These are phyloP conservation scores for Plodia interpunctella DNA, from an alignment of 1,140 invertebrate species.

Conservation along the genomic window DNA sequence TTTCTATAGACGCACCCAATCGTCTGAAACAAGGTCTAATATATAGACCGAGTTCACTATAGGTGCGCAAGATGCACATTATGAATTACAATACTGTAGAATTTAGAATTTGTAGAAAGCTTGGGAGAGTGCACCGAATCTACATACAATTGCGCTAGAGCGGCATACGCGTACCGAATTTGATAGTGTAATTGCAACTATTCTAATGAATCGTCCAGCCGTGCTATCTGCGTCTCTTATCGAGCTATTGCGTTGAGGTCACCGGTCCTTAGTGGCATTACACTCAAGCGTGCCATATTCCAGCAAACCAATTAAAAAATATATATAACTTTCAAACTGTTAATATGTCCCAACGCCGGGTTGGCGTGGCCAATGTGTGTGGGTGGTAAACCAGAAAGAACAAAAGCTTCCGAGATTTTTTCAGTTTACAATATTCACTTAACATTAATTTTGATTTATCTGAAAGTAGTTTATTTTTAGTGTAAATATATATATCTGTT, in stretches of 20 bases:
- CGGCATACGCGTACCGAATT: not conserved
- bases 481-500: no score
- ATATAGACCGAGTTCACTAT: conserved; percentile 66
- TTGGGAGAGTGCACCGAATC: conserved; percentile 36
- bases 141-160: conserved; percentile 37
- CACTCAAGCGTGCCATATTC: not conserved
- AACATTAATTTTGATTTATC: no score
- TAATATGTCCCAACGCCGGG: no score
- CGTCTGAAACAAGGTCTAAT: conserved; percentile 63
- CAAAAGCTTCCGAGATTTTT: no score
- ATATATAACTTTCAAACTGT: not conserved
- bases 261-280: not conserved
- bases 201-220: not conserved
- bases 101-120: conserved; percentile 30
- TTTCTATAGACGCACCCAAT: conserved; percentile 39
- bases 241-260: conserved; percentile 9
- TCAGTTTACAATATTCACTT: no score
- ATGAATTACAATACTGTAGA: conserved; percentile 19
- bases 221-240: conserved; percentile 4
- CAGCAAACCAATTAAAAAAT: no score
- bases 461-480: no score
- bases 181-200: conserved; percentile 8
- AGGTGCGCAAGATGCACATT: conserved; percentile 35
- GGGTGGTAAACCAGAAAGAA: no score
- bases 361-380: no score